These are phyloP conservation scores for Thera obeliscata DNA, from an alignment of 2,888 invertebrate genomes.

Conservation along the genomic window DNA sequence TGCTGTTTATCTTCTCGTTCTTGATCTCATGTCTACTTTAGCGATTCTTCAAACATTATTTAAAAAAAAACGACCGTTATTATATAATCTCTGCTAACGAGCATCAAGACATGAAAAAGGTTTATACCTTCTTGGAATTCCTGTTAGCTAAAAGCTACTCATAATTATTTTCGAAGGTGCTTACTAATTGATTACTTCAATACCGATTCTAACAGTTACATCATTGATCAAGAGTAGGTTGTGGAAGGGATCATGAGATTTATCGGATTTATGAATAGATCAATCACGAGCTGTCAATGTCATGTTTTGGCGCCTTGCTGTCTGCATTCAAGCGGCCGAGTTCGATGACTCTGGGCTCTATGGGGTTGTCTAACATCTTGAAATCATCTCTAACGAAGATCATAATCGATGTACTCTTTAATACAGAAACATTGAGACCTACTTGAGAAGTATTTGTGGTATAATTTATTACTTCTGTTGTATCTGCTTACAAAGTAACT, in stretches of 20 bases:
- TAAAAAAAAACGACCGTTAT: not conserved
- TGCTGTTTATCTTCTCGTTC: not conserved
- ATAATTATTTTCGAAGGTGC: slow-evolving; percentile 17
- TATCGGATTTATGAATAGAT: slow-evolving; percentile 59
- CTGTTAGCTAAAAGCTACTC: slow-evolving; percentile 17
- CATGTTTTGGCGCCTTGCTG: slow-evolving; percentile 70
- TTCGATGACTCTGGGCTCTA: slow-evolving; percentile 57
- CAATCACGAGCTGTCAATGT: slow-evolving; percentile 66
- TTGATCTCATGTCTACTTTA: not conserved
- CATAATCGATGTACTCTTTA: not conserved
- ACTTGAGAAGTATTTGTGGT: not conserved
- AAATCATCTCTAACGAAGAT: slow-evolving; percentile 5
- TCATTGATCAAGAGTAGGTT: slow-evolving; percentile 33
- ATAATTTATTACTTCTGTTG: not conserved
- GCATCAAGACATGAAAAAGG: slow-evolving; percentile 3
- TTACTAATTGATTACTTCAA: slow-evolving; percentile 27
- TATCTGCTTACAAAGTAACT: not conserved
- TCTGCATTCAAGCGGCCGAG: slow-evolving; percentile 61
- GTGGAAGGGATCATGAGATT: slow-evolving; percentile 35
- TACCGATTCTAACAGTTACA: slow-evolving; percentile 26
- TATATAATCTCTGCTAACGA: slow-evolving; percentile 7
- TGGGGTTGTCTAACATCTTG: slow-evolving; percentile 26
- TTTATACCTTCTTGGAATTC: slow-evolving; percentile 3
- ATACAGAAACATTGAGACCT: not conserved
- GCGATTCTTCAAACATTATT: not conserved